These are phyloP conservation scores for Acinonyx jubatus DNA, from an alignment of 2,113 vertebrate genomes.

Conservation along the genomic window DNA sequence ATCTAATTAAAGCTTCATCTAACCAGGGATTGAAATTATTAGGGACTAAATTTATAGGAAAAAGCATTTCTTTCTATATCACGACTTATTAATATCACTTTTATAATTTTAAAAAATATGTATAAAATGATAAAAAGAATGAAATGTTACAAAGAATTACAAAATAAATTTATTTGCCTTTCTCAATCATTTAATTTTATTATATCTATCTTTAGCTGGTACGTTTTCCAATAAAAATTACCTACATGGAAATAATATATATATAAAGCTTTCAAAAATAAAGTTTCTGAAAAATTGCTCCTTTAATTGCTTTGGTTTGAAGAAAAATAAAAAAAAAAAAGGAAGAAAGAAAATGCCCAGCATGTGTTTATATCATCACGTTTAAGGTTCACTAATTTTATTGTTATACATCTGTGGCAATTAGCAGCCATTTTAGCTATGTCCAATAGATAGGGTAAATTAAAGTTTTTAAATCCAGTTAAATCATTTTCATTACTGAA, in stretches of 20 bases:
- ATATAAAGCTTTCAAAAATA: constrained; percentile 32
- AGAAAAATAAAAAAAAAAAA: not conserved
- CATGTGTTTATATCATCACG: constrained; percentile 51
- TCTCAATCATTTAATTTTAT: constrained; percentile 19
- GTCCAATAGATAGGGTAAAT: constrained; percentile 40
- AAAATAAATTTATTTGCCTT: not conserved
- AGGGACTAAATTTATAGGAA: not conserved
- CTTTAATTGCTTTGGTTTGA: constrained; percentile 59
- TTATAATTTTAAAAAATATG: not conserved
- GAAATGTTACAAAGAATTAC: not conserved
- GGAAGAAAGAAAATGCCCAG: not conserved
- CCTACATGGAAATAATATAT: constrained; percentile 27
- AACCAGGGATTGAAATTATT: not conserved
- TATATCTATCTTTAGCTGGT: not conserved
- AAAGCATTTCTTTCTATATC: not conserved
- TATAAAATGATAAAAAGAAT: not conserved
- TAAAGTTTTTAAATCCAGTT: constrained; percentile 59
- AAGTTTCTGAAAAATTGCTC: not conserved
- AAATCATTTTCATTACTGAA: constrained; percentile 26
- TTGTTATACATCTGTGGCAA: constrained; percentile 47
- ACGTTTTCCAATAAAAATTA: not conserved
- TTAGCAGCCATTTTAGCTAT: constrained; percentile 60
- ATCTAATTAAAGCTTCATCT: not conserved
- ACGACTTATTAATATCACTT: not conserved
- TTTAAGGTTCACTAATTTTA: constrained; percentile 76